Conservation (phyloP, 2,797 vertebrate species). For the Serranus cabrilla region DNA sequence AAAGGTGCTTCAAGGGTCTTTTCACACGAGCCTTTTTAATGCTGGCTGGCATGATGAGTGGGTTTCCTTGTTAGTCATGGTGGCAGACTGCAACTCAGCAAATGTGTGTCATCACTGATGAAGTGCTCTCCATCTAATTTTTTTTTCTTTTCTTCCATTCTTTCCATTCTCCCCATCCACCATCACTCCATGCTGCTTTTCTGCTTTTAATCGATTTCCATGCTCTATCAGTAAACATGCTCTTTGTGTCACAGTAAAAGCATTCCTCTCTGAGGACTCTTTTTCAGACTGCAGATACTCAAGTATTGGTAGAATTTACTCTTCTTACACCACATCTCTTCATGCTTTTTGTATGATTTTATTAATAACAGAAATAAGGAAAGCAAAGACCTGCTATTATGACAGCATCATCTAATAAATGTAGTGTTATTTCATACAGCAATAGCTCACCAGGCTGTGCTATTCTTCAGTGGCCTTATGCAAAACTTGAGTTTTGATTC, state of each 20-base stretch:
- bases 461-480: neutral
- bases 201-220: slow-evolving; percentile 82
- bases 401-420: slow-evolving; percentile 7
- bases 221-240: slow-evolving; percentile 78
- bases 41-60: slow-evolving; percentile 73
- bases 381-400: neutral
- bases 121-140: slow-evolving; percentile 66
- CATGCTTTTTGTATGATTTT: slow-evolving; percentile 5
- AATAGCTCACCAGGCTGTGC: neutral
- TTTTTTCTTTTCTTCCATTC: slow-evolving; percentile 27
- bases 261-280: slow-evolving; percentile 78
- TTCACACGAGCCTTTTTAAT: slow-evolving; percentile 58
- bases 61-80: slow-evolving; percentile 71
- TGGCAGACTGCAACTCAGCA: slow-evolving; percentile 57
- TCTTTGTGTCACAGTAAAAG: slow-evolving; percentile 74
- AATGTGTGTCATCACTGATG: slow-evolving; percentile 71
- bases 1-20: slow-evolving; percentile 70
- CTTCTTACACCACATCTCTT: slow-evolving; percentile 36
- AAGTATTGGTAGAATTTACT: slow-evolving; percentile 10
- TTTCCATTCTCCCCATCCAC: slow-evolving; percentile 32
- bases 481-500: slow-evolving; percentile 12
- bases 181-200: slow-evolving; percentile 59
- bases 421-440: neutral
- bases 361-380: slow-evolving; percentile 8
- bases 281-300: slow-evolving; percentile 56